Evolutionary conservation across 2,888 invertebrate species (phyloP), one percentile per base, ranked within the genome.

Genomic region (Lasioglossum villosulum): DNA sequence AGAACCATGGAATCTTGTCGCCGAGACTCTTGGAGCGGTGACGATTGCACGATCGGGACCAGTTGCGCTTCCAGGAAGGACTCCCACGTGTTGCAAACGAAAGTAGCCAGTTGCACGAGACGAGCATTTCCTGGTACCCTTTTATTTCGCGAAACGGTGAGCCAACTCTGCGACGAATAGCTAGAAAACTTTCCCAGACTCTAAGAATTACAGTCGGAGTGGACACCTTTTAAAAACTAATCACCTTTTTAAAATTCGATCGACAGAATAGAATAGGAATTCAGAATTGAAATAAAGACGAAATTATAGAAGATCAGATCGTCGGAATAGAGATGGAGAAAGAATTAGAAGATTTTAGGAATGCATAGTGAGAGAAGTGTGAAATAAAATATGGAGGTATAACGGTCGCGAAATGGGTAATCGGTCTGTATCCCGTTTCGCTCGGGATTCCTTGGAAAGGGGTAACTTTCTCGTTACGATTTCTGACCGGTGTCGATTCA

Each of bases 391-490:
- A 30, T 5, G 27, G 2, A 30, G 27, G 16, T 59, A 12, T 2
- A 23, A 23, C 23, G 70, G 30, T 52, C 27, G 34, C 70, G 30
- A 75, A 80, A 75, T 59, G 39, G 75, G 70, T 71, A 75, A 71
- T 71, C 27, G 59, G 30, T 52, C 19, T 12, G 1, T 23, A 52
- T 23, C 8, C 39, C 73, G n/a, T 10, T 56, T 39, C 45, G 39
- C 14, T 12, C 56, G 27, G 19, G 30, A 23, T 52, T 45, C 27
- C 27, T 14, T 30, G 8, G 19, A 45, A 16, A 6, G 23, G 19
- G 45, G 16, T 10, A 76, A 77, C 72, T 74, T 80, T 84, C 80
- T 74, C 77, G 80, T 63, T 74, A 80, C 74, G 59, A 80, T 77
- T 77, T 84, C 77, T 73, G 83, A 56, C 42, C 70, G 70, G 12